Percentiles rank a stretch among this genome's conserved stretches.
Evolutionary conservation across 2,888 invertebrate genomes (phyloP).

Genomic region (Lasioglossum vierecki): DNA sequence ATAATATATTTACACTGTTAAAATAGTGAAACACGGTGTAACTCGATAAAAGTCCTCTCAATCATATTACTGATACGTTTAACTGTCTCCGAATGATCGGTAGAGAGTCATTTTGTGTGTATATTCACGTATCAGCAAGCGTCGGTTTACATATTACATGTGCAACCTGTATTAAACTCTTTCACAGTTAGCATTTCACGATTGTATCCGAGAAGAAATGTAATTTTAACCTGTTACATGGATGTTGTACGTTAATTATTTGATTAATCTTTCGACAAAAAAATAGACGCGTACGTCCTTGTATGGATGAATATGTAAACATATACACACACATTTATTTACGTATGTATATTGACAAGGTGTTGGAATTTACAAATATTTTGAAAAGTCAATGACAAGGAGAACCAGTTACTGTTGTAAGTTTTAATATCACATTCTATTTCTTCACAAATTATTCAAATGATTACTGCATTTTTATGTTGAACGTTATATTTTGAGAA

Average conservation of each 20-base stretch:
- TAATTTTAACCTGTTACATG: constrained; percentile 33
- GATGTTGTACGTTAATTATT: constrained; percentile 31
- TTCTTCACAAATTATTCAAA: neutral
- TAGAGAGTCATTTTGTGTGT: constrained; percentile 42
- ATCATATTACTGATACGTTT: constrained; percentile 26
- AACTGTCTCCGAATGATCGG: constrained; percentile 22
- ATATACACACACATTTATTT: constrained; percentile 49
- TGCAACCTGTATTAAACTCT: constrained; percentile 60
- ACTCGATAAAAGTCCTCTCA: constrained; percentile 34
- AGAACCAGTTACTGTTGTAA: constrained; percentile 27
- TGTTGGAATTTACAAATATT: constrained; percentile 47
- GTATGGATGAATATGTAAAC: constrained; percentile 49
- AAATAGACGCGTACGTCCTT: constrained; percentile 27
- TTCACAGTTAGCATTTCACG: constrained; percentile 45
- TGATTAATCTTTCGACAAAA: constrained; percentile 17
- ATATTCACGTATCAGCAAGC: constrained; percentile 56
- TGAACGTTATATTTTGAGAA: neutral
- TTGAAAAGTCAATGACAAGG: constrained; percentile 13
- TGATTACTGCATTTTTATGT: neutral
- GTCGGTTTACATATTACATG: constrained; percentile 68
- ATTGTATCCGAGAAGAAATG: constrained; percentile 34
- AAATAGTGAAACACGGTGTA: constrained; percentile 50
- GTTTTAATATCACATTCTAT: constrained; percentile 32
- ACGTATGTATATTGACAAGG: constrained; percentile 41
- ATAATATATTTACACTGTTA: constrained; percentile 66